phyloP scores from a whole-genome alignment of 2,797 vertebrate genomes.

The Centropyge bicolor region DNA sequence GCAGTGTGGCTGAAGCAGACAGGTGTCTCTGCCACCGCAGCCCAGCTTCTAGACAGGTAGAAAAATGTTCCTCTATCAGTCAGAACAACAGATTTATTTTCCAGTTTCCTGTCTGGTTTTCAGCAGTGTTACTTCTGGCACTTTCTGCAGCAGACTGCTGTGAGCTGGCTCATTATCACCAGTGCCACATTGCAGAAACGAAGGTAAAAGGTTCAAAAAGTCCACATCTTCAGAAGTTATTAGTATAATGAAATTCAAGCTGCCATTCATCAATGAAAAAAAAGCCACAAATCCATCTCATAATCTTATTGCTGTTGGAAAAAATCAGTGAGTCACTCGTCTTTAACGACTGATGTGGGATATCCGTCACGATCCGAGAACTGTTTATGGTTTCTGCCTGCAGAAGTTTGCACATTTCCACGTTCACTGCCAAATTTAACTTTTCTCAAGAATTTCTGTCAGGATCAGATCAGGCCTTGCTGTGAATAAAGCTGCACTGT shows the following conservation, averaged over 20 bases:
- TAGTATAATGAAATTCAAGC: conserved; percentile 63
- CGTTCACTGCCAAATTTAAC: conserved; percentile 41
- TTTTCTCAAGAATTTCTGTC: conserved; percentile 45
- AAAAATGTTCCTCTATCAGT: conserved; percentile 25
- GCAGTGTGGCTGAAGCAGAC: conserved; percentile 68
- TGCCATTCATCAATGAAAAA: conserved; percentile 41
- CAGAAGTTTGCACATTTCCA: conserved; percentile 64
- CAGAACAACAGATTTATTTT: conserved; percentile 57
- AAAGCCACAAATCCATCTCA: conserved; percentile 39
- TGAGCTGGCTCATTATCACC: conserved; percentile 26
- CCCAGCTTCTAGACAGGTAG: conserved; percentile 56
- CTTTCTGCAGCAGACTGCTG: conserved; percentile 29
- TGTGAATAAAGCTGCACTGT: conserved; percentile 32
- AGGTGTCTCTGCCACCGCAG: conserved; percentile 68
- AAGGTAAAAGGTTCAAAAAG: conserved; percentile 40
- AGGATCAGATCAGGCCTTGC: conserved; percentile 45
- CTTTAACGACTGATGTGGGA: conserved; percentile 61
- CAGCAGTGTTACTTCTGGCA: conserved; percentile 49
- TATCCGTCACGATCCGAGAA: conserved; percentile 41
- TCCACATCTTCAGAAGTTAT: conserved; percentile 54
- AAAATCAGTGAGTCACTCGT: conserved; percentile 46
- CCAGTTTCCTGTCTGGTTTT: conserved; percentile 49
- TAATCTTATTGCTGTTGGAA: conserved; percentile 55
- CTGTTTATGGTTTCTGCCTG: conserved; percentile 59
- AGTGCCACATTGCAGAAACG: conserved; percentile 31